Evolutionary conservation across 2,113 vertebrate genomes (phyloP).

Genomic region (Eonycteris spelaea): DNA sequence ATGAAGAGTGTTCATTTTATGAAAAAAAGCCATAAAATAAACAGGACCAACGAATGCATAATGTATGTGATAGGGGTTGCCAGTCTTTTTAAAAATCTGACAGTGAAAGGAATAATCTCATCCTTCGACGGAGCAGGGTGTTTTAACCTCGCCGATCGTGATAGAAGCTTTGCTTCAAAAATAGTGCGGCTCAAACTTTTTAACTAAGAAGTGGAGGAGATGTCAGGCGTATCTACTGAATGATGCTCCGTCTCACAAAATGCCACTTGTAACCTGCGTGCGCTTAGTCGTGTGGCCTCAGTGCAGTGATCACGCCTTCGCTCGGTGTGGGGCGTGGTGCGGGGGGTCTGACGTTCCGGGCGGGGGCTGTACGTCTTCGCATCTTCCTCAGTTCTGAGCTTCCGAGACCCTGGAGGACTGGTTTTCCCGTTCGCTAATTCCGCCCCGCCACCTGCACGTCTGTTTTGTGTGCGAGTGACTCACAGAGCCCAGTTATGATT

Average conservation of each 20-base stretch:
- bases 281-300: fast-evolving
- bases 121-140: not conserved
- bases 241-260: no score
- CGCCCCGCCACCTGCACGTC: not conserved
- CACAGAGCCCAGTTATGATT: fast-evolving
- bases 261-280: fast-evolving
- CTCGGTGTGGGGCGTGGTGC: no score
- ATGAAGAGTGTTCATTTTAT: not conserved
- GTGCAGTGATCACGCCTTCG: fast-evolving
- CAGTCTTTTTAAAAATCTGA: not conserved
- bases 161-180: not conserved
- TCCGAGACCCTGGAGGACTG: fast-evolving
- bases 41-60: not conserved
- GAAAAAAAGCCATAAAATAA: not conserved
- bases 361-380: fast-evolving
- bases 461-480: not conserved
- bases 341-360: fast-evolving
- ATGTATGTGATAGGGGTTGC: not conserved
- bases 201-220: not conserved
- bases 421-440: fast-evolving
- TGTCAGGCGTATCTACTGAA: fast-evolving
- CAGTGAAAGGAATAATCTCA: not conserved
- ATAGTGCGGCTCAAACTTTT: not conserved
- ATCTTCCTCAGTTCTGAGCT: fast-evolving
- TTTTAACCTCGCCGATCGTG: not conserved